phyloP scores from a whole-genome alignment of 2,888 invertebrate genomes.

The Rhogogaster chlorosoma region DNA sequence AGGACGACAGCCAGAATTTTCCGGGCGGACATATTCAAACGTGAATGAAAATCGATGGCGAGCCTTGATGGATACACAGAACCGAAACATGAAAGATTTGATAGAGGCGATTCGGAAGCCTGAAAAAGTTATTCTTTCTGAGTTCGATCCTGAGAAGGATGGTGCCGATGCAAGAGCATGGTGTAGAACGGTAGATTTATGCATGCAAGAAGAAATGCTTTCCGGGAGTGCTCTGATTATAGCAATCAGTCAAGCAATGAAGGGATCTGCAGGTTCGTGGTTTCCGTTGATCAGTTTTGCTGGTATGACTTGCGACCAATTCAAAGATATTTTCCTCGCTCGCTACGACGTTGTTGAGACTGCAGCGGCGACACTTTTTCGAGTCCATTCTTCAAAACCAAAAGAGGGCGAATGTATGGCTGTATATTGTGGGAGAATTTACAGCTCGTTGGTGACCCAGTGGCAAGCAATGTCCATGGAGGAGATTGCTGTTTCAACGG shows the following conservation, averaged over 20 bases:
- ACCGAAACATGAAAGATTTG: too few relatives aligned
- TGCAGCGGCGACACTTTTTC: constrained; percentile 51
- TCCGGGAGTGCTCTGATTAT: neutral
- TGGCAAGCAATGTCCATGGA: too few relatives aligned
- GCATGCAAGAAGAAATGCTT: neutral
- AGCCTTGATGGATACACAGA: too few relatives aligned
- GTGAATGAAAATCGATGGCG: too few relatives aligned
- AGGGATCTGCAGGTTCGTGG: constrained; percentile 53
- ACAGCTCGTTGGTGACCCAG: too few relatives aligned
- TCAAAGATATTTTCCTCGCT: constrained; percentile 53
- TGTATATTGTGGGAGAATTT: constrained; percentile 43
- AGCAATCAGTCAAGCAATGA: constrained; percentile 43
- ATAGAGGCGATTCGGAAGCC: too few relatives aligned
- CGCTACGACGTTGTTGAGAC: constrained; percentile 51
- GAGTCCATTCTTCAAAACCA: constrained; percentile 39
- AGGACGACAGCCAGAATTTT: too few relatives aligned
- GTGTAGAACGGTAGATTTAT: too few relatives aligned
- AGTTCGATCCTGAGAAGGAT: neutral
- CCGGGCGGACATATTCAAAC: too few relatives aligned
- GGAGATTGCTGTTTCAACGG: too few relatives aligned
- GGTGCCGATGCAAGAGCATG: neutral
- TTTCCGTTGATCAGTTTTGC: constrained; percentile 49
- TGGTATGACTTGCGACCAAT: constrained; percentile 52
- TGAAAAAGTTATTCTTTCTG: too few relatives aligned
- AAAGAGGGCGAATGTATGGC: constrained; percentile 52